Percentiles rank a stretch among this genome's conserved stretches.
phyloP scores from a whole-genome alignment of 2,113 vertebrate species.

The Clinocottus analis region DNA sequence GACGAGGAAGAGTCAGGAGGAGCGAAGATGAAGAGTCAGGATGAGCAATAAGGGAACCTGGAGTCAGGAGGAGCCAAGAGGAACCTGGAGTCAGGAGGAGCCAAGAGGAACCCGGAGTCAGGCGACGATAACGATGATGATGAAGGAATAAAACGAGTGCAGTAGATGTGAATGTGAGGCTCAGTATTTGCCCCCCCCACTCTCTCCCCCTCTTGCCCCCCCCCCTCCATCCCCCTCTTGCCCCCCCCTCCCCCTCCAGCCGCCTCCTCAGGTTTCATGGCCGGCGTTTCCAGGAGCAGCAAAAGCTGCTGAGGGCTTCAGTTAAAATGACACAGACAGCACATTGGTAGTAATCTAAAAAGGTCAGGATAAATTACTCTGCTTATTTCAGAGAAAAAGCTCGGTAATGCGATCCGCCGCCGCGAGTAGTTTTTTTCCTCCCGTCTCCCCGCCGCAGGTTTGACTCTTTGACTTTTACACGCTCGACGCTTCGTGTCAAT shows the following conservation, averaged over 20 bases:
- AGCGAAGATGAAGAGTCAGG: too few relatives aligned
- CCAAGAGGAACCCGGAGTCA: too few relatives aligned
- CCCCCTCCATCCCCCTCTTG: conserved; percentile 47
- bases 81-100: too few relatives aligned
- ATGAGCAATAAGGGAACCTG: too few relatives aligned
- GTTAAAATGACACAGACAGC: conserved; percentile 76
- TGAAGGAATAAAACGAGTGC: conserved; percentile 14
- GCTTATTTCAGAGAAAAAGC: conserved; percentile 78
- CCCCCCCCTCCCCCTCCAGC: not conserved
- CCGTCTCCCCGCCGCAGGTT: conserved; percentile 46
- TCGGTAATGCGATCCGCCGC: conserved; percentile 68
- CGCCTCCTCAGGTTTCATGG: conserved; percentile 68
- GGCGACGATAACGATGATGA: conserved; percentile 8
- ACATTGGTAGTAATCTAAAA: conserved; percentile 77
- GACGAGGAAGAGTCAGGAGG: too few relatives aligned
- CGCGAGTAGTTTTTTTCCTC: conserved; percentile 59
- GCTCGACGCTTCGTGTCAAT: conserved; percentile 68
- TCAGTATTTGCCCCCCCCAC: conserved; percentile 49
- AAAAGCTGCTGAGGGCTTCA: conserved; percentile 79
- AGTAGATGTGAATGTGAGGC: conserved; percentile 52
- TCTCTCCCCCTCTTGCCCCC: not conserved
- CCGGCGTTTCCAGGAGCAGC: conserved; percentile 51
- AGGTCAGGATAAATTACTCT: conserved; percentile 79
- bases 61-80: too few relatives aligned
- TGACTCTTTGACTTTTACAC: conserved; percentile 76